Conservation (phyloP, 2,797 vertebrate species). For the Pipistrellus pipistrellus region DNA sequence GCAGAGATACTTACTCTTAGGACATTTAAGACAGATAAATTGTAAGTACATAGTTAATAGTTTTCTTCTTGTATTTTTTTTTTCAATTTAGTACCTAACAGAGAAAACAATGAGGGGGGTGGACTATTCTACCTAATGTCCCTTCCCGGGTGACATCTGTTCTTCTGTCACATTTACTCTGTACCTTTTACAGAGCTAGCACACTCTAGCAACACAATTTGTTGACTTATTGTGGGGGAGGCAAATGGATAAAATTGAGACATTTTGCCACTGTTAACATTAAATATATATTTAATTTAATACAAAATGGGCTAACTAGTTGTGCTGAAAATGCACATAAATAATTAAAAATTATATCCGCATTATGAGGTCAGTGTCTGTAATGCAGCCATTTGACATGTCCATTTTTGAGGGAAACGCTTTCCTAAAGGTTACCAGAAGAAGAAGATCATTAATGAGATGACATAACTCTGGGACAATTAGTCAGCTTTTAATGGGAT, state of each 20-base stretch:
- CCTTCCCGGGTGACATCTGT: not conserved
- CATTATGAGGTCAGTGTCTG: not conserved
- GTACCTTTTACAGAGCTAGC: not conserved
- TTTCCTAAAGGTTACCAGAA: not conserved
- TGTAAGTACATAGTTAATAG: not conserved
- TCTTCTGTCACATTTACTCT: not conserved
- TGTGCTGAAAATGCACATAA: not conserved
- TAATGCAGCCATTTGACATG: not conserved
- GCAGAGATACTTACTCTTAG: not conserved
- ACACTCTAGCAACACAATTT: not conserved
- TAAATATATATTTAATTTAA: slow-evolving; percentile 10
- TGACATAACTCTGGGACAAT: slow-evolving; percentile 20
- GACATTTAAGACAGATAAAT: not conserved
- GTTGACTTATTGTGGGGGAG: not conserved
- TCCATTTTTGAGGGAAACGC: not conserved
- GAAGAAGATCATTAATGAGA: not conserved
- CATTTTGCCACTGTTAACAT: not conserved
- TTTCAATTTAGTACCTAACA: not conserved
- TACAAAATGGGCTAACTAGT: not conserved
- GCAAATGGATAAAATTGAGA: not conserved
- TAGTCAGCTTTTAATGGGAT: not conserved
- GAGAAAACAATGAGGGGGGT: not conserved
- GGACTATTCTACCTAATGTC: accelerated
- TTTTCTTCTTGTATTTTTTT: not conserved
- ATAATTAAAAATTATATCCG: not conserved